Base-by-base conservation (phyloP, 2,888 invertebrate genomes). In the Ennomos fuscantarius region DNA sequence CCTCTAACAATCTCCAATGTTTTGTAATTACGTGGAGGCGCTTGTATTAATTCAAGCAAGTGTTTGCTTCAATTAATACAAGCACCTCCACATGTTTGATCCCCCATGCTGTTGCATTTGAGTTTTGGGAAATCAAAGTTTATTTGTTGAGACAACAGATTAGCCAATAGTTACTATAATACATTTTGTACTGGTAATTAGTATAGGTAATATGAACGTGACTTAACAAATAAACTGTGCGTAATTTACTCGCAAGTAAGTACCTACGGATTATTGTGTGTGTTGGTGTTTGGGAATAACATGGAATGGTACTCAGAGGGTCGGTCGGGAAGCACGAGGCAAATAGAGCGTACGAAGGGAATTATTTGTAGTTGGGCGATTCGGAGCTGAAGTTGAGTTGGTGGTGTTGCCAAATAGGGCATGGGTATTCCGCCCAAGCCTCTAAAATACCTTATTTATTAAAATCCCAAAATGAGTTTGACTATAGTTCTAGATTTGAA, bases 301-400 rank as follows among this genome's bases (percentile, higher is more conserved):
- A 73, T 63, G 65, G 55, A 68, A 63, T 57, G 40, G 60, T 68
- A 65, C 63, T 68, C 59, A 60, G 58, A 63, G 63, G 62, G 59
- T 69, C 63, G 62, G 58, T 68, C 15, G 57, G 63, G 56, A 63
- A 72, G 68, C 71, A 66, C 68, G 68, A 63, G 70, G 72, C 71
- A 82, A 83, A 81, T 78, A 82, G 80, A 81, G 79, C 78, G 74
- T 73, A 69, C 73, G 69, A 69, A 75, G 70, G 73, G 73, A 77
- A 78, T 83, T 80, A 78, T 79, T 76, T 78, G 76, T 78, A 79
- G 77, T 68, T 71, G 78, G 76, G 53, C 69, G 77, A 74, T 71
- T 78, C 69, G 65, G 63, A 62, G 52, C 57, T 35, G 69, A 73
- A 76, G 40, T 13, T 36, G n/a, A n/a, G 45, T 49, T 32, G 31